Evolutionary conservation across 2,113 vertebrate genomes (phyloP).

Genomic region (Ciconia stormi): DNA sequence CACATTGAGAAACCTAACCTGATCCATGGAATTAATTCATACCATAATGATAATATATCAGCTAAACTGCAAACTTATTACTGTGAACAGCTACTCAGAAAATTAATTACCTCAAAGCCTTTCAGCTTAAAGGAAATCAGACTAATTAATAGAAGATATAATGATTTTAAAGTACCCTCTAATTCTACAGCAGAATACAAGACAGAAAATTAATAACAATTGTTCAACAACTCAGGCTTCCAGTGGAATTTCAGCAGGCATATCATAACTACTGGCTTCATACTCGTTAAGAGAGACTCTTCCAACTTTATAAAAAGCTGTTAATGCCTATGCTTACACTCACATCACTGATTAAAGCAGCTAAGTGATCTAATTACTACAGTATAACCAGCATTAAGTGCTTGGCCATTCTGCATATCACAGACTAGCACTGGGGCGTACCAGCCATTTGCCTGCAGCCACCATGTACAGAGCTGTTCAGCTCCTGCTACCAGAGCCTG

Average conservation of each 20-base stretch:
- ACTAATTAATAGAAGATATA: neutral
- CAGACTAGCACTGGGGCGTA: neutral
- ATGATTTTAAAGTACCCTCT: neutral
- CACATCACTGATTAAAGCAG: neutral
- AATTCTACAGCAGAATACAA: neutral
- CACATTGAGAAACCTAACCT: neutral
- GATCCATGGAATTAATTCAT: neutral
- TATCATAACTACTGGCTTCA: fast-evolving
- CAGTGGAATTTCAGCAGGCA: neutral
- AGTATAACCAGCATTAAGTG: neutral
- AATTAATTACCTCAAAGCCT: neutral
- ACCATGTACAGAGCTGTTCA: neutral
- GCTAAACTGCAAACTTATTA: neutral
- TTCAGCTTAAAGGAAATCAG: neutral
- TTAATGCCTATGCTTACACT: neutral
- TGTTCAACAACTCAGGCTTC: neutral
- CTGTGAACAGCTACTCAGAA: neutral
- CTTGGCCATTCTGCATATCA: neutral
- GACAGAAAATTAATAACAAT: neutral
- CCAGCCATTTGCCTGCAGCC: neutral
- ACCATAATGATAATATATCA: neutral
- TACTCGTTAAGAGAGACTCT: neutral
- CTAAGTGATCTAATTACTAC: neutral
- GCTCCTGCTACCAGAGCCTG: neutral
- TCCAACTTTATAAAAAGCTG: neutral